Evolutionary conservation across 2,113 vertebrate species (phyloP).

Genomic region (Elanus axillaris): DNA sequence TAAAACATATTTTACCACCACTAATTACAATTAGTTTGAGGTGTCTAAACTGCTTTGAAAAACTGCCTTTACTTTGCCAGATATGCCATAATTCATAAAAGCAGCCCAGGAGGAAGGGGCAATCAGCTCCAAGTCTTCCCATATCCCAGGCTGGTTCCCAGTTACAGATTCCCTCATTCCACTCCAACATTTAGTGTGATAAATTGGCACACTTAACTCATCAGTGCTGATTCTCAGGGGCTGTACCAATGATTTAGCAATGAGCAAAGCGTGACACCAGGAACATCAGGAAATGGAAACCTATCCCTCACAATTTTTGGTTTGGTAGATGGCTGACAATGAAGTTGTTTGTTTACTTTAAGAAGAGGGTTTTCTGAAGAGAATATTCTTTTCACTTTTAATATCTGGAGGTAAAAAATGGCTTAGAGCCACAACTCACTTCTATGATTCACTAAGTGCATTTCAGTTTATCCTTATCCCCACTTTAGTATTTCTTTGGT

Average conservation of each 20-base stretch:
- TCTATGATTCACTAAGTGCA: background rate
- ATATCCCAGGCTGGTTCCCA: background rate
- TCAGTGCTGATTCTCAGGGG: background rate
- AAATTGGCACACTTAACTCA: background rate
- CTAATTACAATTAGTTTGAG: background rate
- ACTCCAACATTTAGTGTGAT: background rate
- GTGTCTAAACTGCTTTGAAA: background rate
- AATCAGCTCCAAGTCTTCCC: background rate
- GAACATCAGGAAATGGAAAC: background rate
- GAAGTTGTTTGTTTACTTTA: background rate
- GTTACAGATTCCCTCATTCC: background rate
- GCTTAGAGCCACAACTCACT: background rate
- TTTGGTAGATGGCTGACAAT: background rate
- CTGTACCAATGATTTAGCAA: background rate
- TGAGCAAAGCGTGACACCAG: background rate
- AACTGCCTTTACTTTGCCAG: background rate
- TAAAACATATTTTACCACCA: background rate
- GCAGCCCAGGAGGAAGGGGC: background rate
- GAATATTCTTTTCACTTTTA: background rate
- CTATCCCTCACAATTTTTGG: background rate
- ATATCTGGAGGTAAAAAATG: background rate
- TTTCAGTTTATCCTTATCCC: background rate
- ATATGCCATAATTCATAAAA: background rate
- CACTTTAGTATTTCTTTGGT: background rate
- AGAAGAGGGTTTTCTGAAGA: background rate